Base-by-base conservation (phyloP, 2,113 vertebrate species). In the Sceloporus undulatus region DNA sequence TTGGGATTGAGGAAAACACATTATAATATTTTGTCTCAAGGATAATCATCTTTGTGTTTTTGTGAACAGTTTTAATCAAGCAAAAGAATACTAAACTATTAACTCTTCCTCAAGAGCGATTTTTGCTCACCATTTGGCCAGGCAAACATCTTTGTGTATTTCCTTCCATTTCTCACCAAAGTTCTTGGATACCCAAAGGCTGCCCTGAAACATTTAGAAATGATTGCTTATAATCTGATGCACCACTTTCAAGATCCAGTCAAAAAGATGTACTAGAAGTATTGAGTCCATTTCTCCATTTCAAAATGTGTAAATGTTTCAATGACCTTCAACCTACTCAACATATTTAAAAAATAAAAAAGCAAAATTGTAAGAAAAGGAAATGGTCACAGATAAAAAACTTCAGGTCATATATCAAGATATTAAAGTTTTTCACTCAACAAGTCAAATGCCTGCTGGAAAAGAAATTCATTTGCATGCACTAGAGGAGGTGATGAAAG, bases 71-170 rank as follows among this genome's bases (percentile, higher is more conserved):
- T 76, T 25, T 68, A 66, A 8, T 68, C 16, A 85, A 78, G 10
- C 59, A 86, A 66, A 21, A 78, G 38, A 68, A 78, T 29, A 78
- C 38, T 77, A 56, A 88, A 54, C n/a, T 14, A 82, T 18, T 19
- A 70, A 40, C 81, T 83, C 14, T 40, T 9, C 40, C 87, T 77
- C 23, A 73, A 88, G 91, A 82, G 90, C 23, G 75, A 56, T 18
- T n/a, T 16, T 42, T 94, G 93, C 98, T 98, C 95, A 99, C 98
- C 98, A 99, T 96, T 98, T 99, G 87, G 97, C 97, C 92, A 98
- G 94, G 93, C 98, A 99, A 82, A 98, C 98, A 79, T 94, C 97
- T 93, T 96, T 94, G 78, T 98, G 97, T 92, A 98, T 96, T 95
- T 97, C 97, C 85, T 89, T 96, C 98, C 98, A 99, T 75, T 75